A percentile compares a stretch with the other conserved stretches of the same genome.
Evolutionary conservation across 2,888 invertebrate genomes (phyloP).

Genomic region (Aphodius sticticus): DNA sequence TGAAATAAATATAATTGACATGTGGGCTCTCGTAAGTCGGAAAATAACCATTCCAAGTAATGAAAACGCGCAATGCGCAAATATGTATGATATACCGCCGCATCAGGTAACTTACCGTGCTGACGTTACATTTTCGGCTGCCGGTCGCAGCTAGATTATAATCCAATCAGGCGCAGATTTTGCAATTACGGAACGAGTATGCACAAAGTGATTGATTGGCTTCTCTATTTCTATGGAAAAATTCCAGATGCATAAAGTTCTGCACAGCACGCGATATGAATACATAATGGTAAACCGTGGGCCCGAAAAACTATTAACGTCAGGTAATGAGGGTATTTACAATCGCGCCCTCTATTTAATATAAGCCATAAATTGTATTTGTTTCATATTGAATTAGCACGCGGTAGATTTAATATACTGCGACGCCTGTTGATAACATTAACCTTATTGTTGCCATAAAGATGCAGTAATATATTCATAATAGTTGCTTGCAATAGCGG

Average conservation of each 20-base stretch:
- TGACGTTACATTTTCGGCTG: not conserved
- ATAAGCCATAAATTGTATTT: not conserved
- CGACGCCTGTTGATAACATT: not conserved
- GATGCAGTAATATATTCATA: not conserved
- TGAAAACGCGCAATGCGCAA: not conserved
- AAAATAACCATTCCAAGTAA: not conserved
- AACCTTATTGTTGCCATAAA: not conserved
- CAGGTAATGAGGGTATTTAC: not conserved
- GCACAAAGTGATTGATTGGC: not conserved
- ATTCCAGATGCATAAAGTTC: not conserved
- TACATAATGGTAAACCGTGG: not conserved
- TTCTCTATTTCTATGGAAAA: not conserved
- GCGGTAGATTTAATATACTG: not conserved
- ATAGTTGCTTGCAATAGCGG: not conserved
- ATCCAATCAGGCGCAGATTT: not conserved
- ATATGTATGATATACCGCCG: not conserved
- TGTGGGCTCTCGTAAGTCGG: not conserved
- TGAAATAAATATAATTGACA: not conserved
- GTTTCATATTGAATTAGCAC: not conserved
- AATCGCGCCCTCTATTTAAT: not conserved
- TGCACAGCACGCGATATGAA: not conserved
- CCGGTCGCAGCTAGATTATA: not conserved
- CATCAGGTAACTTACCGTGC: not conserved
- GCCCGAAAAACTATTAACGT: constrained; percentile 4
- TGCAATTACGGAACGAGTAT: not conserved